Percentiles rank a stretch among this genome's conserved stretches.
Evolutionary conservation across 2,797 vertebrate genomes (phyloP).

Genomic region (Manis pentadactyla): DNA sequence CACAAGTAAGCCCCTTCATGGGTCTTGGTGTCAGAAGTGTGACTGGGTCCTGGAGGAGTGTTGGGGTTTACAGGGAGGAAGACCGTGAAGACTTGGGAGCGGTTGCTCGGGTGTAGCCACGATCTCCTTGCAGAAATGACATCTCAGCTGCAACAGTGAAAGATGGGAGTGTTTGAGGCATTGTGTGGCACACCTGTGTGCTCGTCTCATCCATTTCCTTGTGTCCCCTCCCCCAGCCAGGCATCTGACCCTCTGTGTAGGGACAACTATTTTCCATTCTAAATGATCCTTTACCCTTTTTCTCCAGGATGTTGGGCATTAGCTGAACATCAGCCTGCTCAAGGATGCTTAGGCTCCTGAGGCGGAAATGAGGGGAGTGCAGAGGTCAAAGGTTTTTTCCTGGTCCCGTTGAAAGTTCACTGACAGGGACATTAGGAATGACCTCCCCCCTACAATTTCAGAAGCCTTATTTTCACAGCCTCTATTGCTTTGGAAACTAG

Average conservation of each 20-base stretch:
- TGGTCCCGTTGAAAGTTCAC: background rate
- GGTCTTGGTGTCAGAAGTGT: background rate
- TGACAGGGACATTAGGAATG: background rate
- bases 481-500: background rate
- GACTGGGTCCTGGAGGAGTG: background rate
- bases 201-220: background rate
- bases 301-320: background rate
- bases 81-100: background rate
- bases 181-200: background rate
- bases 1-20: background rate
- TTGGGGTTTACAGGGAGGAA: constrained; percentile 9
- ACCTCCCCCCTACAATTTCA: background rate
- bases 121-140: constrained; percentile 26
- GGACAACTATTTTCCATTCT: background rate
- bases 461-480: background rate
- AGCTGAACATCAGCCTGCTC: background rate
- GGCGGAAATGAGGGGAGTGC: background rate
- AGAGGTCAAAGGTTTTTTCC: background rate
- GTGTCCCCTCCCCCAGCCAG: background rate
- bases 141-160: background rate
- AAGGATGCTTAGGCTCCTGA: background rate
- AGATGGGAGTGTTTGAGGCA: background rate
- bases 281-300: background rate
- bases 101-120: background rate
- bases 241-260: background rate